These are phyloP conservation scores for Xyrauchen texanus DNA, from an alignment of 2,113 vertebrate genomes.

Conservation along the genomic window DNA sequence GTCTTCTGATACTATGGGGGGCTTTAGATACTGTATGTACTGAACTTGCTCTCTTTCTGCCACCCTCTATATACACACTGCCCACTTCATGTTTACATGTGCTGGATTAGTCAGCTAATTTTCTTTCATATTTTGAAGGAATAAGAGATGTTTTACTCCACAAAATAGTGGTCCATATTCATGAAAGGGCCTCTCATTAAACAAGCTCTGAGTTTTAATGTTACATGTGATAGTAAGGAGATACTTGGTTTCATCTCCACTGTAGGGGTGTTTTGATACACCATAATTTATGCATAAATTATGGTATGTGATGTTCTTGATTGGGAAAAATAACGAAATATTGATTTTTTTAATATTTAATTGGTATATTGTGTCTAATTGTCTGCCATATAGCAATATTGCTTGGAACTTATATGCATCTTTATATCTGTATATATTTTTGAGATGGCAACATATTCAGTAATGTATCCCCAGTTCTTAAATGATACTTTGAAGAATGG, in stretches of 20 bases:
- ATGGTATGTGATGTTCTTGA: conserved; percentile 4
- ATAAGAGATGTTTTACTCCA: too few relatives aligned
- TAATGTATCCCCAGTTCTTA: too few relatives aligned
- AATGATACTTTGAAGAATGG: too few relatives aligned
- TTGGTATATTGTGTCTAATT: too few relatives aligned
- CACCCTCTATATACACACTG: too few relatives aligned
- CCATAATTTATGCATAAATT: not conserved
- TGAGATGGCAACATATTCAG: too few relatives aligned
- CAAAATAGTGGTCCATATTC: too few relatives aligned
- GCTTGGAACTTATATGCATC: too few relatives aligned
- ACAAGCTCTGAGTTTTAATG: not conserved
- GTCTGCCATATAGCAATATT: too few relatives aligned
- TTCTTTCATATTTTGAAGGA: not conserved
- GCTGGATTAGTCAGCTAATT: not conserved
- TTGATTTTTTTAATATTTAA: too few relatives aligned
- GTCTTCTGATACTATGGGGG: conserved; percentile 88
- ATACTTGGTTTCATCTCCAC: conserved; percentile 26
- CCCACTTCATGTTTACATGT: not conserved
- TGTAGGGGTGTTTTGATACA: conserved; percentile 29
- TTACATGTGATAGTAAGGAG: not conserved
- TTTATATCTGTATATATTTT: too few relatives aligned
- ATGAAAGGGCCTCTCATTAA: not conserved
- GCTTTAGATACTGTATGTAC: conserved; percentile 62
- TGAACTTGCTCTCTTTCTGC: not conserved
- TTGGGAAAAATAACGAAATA: not conserved